Evolutionary conservation across 2,797 vertebrate species (phyloP), one percentile per base, ranked within the genome.

Genomic region (Sebastes iracundus): DNA sequence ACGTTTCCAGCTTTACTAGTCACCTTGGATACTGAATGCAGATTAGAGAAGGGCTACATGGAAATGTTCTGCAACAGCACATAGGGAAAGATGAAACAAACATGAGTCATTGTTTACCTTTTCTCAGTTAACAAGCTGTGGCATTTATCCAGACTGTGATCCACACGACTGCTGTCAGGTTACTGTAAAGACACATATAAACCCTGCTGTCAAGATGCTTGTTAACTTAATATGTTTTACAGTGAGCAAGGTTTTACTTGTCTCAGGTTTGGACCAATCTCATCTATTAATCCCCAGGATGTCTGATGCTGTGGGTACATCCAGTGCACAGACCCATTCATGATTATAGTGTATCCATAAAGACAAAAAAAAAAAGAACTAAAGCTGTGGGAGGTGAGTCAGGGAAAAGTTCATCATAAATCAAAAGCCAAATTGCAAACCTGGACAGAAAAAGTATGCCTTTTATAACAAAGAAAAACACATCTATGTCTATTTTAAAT

Each of bases 21-120:
- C 64, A 79, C 89, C 74, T 73, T 90, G 88, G 85, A 78, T 78
- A 84, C 80, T 72, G 77, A 72, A 82, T 74, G 72, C 75, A 83
- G 82, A 80, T 79, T 74, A 73, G 42, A 61, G 53, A 78, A 70
- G 30, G 68, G 25, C 69, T 68, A 62, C 77, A 62, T 72, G 79
- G 66, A 88, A 85, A 82, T 83, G 75, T 71, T 80, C 66, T 33
- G 58, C 59, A 62, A 55, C 71, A 77, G 75, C 59, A 77, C 71
- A 78, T 2, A 4, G 7, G 32, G 22, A 74, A 56, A 79, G 46
- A 85, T 69, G 62, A 87, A 87, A 79, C 77, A 77, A 86, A 86
- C 62, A 64, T 22, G 60, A 78, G 28, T 65, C 77, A 65, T 38
- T 84, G 74, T 80, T 84, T 88, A 70, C 59, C 25, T 79, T 69